Conservation (phyloP, 2,797 vertebrate species). For the Cephalopachus bancanus region DNA sequence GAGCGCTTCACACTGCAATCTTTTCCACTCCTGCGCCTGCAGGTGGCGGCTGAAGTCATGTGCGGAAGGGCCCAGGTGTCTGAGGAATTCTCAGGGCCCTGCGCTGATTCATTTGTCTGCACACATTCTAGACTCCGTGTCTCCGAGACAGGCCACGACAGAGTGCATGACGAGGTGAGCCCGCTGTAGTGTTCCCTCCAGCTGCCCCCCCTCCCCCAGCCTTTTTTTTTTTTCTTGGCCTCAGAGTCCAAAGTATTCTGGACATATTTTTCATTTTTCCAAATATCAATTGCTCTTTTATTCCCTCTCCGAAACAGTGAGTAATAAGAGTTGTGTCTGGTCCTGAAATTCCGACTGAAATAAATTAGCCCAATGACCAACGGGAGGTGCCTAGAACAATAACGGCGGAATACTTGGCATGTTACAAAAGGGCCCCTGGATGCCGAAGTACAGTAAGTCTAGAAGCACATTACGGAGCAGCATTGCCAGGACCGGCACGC, state of each 20-base stretch:
- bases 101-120: conserved; percentile 77
- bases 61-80: conserved; percentile 55
- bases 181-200: conserved; percentile 72
- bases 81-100: conserved; percentile 65
- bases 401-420: conserved; percentile 80
- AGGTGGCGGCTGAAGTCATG: conserved; percentile 79
- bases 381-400: conserved; percentile 87
- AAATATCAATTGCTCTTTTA: conserved; percentile 86
- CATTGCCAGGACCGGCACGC: conserved; percentile 67
- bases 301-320: conserved; percentile 85
- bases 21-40: conserved; percentile 61
- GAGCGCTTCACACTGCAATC: neutral
- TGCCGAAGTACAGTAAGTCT: conserved; percentile 82
- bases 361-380: conserved; percentile 81
- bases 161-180: conserved; percentile 75
- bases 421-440: conserved; percentile 82
- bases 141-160: conserved; percentile 76
- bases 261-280: conserved; percentile 89
- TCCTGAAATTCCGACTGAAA: conserved; percentile 87
- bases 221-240: conserved; percentile 78
- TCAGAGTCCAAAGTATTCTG: conserved; percentile 81
- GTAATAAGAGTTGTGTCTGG: conserved; percentile 86
- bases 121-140: conserved; percentile 82
- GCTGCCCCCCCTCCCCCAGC: neutral
- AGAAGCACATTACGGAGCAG: neutral